Evolutionary conservation across 35 echinoderm and acorn worm species (phyloP).

Genomic region (Patiria miniata): DNA sequence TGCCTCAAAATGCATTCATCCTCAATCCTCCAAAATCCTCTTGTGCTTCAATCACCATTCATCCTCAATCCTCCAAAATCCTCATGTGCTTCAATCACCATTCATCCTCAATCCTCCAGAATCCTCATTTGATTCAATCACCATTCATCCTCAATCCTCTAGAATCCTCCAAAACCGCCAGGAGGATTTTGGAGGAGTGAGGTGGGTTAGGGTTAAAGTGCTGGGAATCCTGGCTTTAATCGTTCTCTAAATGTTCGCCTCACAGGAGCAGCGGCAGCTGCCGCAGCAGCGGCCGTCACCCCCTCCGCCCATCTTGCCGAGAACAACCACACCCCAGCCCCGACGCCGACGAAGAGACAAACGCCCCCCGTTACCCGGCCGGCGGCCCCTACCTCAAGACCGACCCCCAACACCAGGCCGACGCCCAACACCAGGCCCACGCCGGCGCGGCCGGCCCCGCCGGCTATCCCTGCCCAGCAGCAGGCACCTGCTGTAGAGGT

Average conservation of each 20-base stretch:
- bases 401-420: background rate
- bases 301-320: background rate
- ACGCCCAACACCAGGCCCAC: slow-evolving; percentile 12
- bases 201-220: too few relatives aligned
- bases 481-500: background rate
- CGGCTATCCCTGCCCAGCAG: background rate
- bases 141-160: too few relatives aligned
- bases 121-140: too few relatives aligned
- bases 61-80: too few relatives aligned
- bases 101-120: too few relatives aligned
- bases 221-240: too few relatives aligned
- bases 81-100: too few relatives aligned
- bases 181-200: too few relatives aligned
- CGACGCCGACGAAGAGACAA: background rate
- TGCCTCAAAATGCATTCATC: too few relatives aligned
- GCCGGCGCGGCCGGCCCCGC: background rate
- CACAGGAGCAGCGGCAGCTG: background rate
- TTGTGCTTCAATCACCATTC: too few relatives aligned
- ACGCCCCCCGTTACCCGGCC: slow-evolving; percentile 24
- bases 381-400: slow-evolving; percentile 10
- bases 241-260: background rate
- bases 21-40: too few relatives aligned
- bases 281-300: background rate
- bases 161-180: too few relatives aligned
- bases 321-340: slow-evolving; percentile 23